phyloP scores from a whole-genome alignment of 2,113 vertebrate genomes.

The Atractosteus spatula region DNA sequence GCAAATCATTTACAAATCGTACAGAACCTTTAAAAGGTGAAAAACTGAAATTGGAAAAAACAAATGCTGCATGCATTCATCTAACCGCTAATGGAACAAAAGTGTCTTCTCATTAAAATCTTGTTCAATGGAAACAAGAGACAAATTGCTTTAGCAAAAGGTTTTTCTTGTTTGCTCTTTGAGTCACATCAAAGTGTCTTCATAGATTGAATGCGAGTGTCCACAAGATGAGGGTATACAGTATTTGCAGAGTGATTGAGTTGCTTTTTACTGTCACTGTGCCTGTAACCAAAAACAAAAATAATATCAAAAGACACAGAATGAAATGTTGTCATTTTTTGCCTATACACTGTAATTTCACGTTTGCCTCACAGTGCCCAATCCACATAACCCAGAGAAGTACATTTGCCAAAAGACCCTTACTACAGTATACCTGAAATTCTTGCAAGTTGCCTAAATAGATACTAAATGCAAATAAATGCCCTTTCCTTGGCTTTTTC shows the following conservation, averaged over 20 bases:
- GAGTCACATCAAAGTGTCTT: slow-evolving; percentile 48
- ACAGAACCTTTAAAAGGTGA: slow-evolving; percentile 40
- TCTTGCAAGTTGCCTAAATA: too few species aligned
- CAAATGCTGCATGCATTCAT: slow-evolving; percentile 67
- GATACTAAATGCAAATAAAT: too few species aligned
- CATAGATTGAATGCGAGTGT: slow-evolving; percentile 43
- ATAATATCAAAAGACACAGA: slow-evolving; percentile 2
- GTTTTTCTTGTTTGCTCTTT: slow-evolving; percentile 44
- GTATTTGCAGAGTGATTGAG: slow-evolving; percentile 16
- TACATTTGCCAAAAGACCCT: too few species aligned
- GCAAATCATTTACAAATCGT: neutral
- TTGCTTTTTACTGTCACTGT: slow-evolving; percentile 58
- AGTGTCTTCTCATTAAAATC: neutral
- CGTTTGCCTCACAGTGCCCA: too few species aligned
- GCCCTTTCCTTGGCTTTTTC: too few species aligned
- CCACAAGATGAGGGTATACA: slow-evolving; percentile 46
- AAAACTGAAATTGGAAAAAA: slow-evolving; percentile 53
- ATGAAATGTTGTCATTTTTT: too few species aligned
- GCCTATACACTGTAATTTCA: too few species aligned
- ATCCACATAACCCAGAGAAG: too few species aligned
- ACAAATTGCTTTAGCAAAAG: slow-evolving; percentile 35
- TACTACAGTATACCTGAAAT: too few species aligned
- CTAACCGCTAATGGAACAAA: slow-evolving; percentile 57
- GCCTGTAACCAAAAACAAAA: slow-evolving; percentile 33
- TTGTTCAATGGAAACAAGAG: neutral